A percentile compares a stretch with the other conserved stretches of the same genome.
Conservation (phyloP, 2,888 invertebrate genomes). For the Esperia sulphurella region DNA sequence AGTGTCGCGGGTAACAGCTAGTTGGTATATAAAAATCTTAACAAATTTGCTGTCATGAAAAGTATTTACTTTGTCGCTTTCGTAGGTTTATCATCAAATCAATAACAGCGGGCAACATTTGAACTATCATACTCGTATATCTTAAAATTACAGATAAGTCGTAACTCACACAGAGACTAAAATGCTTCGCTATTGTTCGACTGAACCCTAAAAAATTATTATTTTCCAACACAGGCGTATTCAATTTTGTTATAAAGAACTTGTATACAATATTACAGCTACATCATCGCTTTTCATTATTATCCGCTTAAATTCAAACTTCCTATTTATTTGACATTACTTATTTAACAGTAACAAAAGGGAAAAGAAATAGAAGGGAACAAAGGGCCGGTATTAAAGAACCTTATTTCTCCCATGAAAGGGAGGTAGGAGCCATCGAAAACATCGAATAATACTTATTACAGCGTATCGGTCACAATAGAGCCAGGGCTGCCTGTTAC, state of each 20-base stretch:
- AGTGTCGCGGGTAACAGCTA: too few species aligned
- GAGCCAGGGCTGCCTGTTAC: slow-evolving; percentile 23
- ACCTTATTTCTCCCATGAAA: slow-evolving; percentile 42
- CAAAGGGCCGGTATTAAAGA: slow-evolving; percentile 41
- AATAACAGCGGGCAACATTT: too few species aligned
- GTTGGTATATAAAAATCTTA: too few species aligned
- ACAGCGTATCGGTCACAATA: slow-evolving; percentile 44
- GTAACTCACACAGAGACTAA: too few species aligned
- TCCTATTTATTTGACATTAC: slow-evolving; percentile 21
- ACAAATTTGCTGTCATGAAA: too few species aligned
- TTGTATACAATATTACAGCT: slow-evolving; percentile 12
- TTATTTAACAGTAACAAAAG: slow-evolving; percentile 47
- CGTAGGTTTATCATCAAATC: too few species aligned
- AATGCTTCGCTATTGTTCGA: too few species aligned
- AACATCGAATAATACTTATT: slow-evolving; percentile 58
- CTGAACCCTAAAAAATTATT: neutral
- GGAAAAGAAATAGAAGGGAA: slow-evolving; percentile 32
- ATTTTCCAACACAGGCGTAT: neutral
- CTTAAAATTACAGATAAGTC: too few species aligned
- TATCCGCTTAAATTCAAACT: slow-evolving; percentile 18
- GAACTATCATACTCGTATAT: too few species aligned
- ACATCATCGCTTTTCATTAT: slow-evolving; percentile 32
- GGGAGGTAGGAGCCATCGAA: slow-evolving; percentile 41
- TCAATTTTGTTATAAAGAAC: slow-evolving; percentile 10
- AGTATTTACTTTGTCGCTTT: too few species aligned